Evolutionary conservation across 2,113 vertebrate species (phyloP).

Genomic region (Bos taurus): ARS-UCD2.0 NC_037344.1:23286001-23286500

Average conservation of each 20-base stretch:
- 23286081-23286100: no score
- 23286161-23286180: background rate
- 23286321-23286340: conserved; percentile 28
- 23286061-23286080: background rate
- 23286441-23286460: background rate
- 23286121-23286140: background rate
- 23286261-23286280: background rate
- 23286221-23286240: background rate
- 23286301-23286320: conserved; percentile 5
- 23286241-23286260: background rate
- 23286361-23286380: background rate
- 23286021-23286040: background rate
- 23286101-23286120: background rate
- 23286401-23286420: background rate
- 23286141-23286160: background rate
- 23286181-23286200: background rate
- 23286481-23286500: background rate
- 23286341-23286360: conserved; percentile 43
- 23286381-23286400: background rate
- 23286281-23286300: background rate
- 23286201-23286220: background rate
- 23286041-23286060: conserved; percentile 5
- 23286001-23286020: background rate
- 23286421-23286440: background rate
- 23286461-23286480: background rate